Conservation (phyloP, 1,140 invertebrate species). For the Halesus radiatus region DNA sequence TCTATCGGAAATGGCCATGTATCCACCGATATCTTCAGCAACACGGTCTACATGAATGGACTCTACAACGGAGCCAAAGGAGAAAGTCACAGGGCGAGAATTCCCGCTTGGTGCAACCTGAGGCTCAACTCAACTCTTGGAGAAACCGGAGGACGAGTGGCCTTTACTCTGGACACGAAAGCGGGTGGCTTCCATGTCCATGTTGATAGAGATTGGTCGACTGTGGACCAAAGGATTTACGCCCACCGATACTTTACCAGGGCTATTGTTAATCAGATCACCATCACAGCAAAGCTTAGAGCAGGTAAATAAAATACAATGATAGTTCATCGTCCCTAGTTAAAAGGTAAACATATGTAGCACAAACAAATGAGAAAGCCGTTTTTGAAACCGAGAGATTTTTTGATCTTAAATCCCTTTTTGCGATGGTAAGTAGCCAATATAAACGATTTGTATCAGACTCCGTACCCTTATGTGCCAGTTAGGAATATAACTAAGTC, state of each 20-base stretch:
- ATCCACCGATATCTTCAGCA: slow-evolving; percentile 72
- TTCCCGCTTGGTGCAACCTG: slow-evolving; percentile 72
- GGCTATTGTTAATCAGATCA: slow-evolving; percentile 71
- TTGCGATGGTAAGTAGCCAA: no score
- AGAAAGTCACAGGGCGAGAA: slow-evolving; percentile 70
- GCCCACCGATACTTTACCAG: slow-evolving; percentile 72
- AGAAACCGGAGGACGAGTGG: slow-evolving; percentile 60
- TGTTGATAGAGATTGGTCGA: slow-evolving; percentile 66
- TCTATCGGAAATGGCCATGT: slow-evolving; percentile 73
- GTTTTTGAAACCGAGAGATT: no score
- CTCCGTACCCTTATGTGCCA: no score
- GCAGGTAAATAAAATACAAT: slow-evolving; percentile 29
- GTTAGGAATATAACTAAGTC: no score
- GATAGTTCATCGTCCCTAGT: no score
- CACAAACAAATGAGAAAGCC: no score
- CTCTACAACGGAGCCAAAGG: slow-evolving; percentile 71
- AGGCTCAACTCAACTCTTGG: slow-evolving; percentile 67
- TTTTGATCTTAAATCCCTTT: no score
- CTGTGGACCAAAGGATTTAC: slow-evolving; percentile 70
- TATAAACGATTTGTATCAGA: no score
- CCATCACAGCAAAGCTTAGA: slow-evolving; percentile 59
- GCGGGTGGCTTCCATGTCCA: slow-evolving; percentile 65
- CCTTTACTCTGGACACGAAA: slow-evolving; percentile 65
- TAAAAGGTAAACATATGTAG: no score
- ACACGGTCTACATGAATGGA: slow-evolving; percentile 73